These are phyloP conservation scores for Cephalopachus bancanus DNA, from an alignment of 2,797 vertebrate species.

Conservation along the genomic window DNA sequence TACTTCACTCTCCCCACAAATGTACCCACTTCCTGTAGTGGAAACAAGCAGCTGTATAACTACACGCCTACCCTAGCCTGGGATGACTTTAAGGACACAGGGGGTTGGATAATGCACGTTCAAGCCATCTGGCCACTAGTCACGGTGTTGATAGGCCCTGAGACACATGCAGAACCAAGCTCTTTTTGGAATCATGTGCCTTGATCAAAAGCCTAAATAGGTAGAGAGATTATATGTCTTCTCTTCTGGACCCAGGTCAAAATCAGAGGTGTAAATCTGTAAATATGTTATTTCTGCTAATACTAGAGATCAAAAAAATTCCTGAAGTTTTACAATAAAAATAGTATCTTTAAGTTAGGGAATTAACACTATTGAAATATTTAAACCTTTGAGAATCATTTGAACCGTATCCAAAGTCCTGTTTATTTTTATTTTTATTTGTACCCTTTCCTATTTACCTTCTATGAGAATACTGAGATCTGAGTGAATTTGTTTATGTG, in stretches of 20 bases:
- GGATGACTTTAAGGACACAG: not conserved
- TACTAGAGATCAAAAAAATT: not conserved
- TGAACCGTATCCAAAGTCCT: not conserved
- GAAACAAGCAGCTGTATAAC: not conserved
- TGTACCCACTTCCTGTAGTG: not conserved
- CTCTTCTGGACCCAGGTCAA: not conserved
- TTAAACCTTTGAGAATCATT: not conserved
- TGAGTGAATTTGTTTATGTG: not conserved
- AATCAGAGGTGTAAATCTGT: not conserved
- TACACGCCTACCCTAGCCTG: not conserved
- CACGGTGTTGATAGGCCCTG: not conserved
- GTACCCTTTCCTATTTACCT: not conserved
- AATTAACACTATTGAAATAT: not conserved
- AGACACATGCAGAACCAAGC: not conserved
- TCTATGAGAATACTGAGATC: not conserved
- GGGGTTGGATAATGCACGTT: not conserved
- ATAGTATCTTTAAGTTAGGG: not conserved
- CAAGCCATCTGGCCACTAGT: not conserved
- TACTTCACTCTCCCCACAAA: not conserved
- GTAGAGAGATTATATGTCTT: not conserved
- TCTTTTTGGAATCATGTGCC: not conserved
- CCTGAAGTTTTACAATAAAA: not conserved
- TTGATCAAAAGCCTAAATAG: not conserved
- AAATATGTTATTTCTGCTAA: not conserved
- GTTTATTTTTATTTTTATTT: not conserved